Percentiles rank a stretch among this genome's conserved stretches.
These are phyloP conservation scores for Poicephalus gulielmi DNA, from an alignment of 2,113 vertebrate genomes.

Conservation along the genomic window DNA sequence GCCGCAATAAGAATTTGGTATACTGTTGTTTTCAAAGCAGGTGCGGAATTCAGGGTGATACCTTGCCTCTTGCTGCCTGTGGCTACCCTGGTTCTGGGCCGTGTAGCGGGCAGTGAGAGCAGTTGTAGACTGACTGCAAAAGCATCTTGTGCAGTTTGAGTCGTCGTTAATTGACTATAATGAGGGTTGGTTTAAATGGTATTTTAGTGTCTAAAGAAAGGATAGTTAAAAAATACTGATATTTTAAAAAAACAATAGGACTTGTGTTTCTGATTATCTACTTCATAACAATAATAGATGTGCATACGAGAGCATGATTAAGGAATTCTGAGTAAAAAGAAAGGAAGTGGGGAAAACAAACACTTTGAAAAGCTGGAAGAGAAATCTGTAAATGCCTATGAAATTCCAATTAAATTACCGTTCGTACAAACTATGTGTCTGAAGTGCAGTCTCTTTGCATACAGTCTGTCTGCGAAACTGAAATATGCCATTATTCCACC, in stretches of 20 bases:
- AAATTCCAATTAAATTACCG: neutral
- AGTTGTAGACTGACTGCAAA: neutral
- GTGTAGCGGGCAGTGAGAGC: neutral
- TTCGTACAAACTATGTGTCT: neutral
- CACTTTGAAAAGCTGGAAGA: neutral
- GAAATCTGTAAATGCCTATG: neutral
- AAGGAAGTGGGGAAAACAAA: neutral
- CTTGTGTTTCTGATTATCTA: neutral
- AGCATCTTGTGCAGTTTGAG: neutral
- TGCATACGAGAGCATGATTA: neutral
- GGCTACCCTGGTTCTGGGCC: neutral
- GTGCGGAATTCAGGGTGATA: neutral
- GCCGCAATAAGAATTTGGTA: neutral
- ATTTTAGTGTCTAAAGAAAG: neutral
- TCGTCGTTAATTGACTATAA: accelerated
- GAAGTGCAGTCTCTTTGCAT: neutral
- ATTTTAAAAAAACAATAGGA: neutral
- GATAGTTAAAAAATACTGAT: neutral
- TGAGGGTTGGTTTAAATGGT: neutral
- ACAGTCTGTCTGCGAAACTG: neutral
- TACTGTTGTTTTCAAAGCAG: neutral
- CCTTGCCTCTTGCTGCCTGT: neutral
- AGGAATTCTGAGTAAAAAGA: neutral
- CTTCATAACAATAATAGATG: neutral
- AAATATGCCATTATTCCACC: neutral